These are phyloP conservation scores for Porites lobata DNA, from an alignment of 92 coral and sea anemone species.

Conservation along the genomic window DNA sequence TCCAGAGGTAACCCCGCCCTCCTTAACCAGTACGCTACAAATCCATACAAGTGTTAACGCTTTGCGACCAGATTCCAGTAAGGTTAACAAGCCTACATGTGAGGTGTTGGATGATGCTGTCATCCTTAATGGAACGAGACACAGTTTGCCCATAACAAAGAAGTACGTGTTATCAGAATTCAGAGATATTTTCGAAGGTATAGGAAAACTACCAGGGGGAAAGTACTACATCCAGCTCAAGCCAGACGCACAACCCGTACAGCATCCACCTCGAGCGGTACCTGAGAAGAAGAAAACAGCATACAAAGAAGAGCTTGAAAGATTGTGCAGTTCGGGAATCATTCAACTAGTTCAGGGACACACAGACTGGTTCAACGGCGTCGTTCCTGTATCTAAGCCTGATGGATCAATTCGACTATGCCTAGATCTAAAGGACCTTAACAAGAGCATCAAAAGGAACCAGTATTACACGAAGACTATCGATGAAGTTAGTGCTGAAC, in stretches of 20 bases:
- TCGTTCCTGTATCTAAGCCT: constrained; percentile 6
- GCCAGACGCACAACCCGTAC: constrained; percentile 30
- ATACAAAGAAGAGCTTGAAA: constrained; percentile 12
- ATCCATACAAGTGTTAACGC: constrained; percentile 32
- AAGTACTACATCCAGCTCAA: constrained; percentile 21
- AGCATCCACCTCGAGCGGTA: constrained; percentile 18
- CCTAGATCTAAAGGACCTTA: constrained; percentile 69
- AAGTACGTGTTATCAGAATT: constrained; percentile 27
- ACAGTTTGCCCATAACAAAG: constrained; percentile 24
- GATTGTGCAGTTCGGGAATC: neutral
- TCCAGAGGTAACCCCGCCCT: constrained; percentile 10
- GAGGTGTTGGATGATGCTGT: constrained; percentile 15
- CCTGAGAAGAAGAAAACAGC: constrained; percentile 24
- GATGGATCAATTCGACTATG: constrained; percentile 73
- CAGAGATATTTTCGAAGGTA: constrained; percentile 30
- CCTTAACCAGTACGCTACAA: neutral
- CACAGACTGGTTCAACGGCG: constrained; percentile 18
- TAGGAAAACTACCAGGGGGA: constrained; percentile 26
- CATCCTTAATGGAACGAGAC: constrained; percentile 30
- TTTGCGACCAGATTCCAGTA: neutral
- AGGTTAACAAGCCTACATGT: constrained; percentile 12
- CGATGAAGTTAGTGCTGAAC: neutral
- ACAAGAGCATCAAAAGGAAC: constrained; percentile 15
- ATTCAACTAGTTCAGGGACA: neutral
- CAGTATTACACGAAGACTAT: constrained; percentile 11